Percentiles rank a stretch among this genome's conserved stretches.
phyloP scores from a whole-genome alignment of 2,113 vertebrate genomes.

The Ornithorhynchus anatinus region DNA sequence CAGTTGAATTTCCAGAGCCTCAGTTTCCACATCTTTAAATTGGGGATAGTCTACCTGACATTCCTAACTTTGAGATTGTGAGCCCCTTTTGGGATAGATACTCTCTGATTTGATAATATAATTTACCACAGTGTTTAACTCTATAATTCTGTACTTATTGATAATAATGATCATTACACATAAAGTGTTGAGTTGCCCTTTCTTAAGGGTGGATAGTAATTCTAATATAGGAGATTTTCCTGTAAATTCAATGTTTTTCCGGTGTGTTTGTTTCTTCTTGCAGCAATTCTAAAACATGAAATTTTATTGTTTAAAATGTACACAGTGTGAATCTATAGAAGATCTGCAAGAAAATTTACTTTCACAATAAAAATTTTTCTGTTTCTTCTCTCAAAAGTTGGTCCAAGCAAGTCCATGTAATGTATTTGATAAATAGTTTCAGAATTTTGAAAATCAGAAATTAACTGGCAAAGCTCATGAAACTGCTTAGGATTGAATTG shows the following conservation, averaged over 20 bases:
- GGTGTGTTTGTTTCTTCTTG: constrained; percentile 27
- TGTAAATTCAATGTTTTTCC: no score
- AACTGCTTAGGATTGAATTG: constrained; percentile 23
- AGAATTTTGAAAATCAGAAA: neutral
- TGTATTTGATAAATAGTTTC: neutral
- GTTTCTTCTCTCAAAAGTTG: neutral
- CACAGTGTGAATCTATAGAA: constrained; percentile 19
- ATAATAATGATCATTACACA: no score
- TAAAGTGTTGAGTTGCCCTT: no score
- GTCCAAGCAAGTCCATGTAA: neutral
- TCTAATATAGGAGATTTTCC: no score
- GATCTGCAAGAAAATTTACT: constrained; percentile 15
- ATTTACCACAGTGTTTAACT: no score
- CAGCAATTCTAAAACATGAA: neutral
- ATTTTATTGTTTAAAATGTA: constrained; percentile 28
- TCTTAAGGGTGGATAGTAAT: no score
- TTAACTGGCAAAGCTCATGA: neutral
- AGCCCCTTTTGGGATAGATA: no score
- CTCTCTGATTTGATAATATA: no score
- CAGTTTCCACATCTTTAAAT: neutral
- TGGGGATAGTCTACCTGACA: neutral
- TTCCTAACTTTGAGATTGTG: no score
- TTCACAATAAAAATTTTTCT: constrained; percentile 3
- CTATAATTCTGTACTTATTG: no score
- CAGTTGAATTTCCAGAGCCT: neutral